Evolutionary conservation across 92 coral and sea anemone species (phyloP).

Genomic region (Actinernus sp.): DNA sequence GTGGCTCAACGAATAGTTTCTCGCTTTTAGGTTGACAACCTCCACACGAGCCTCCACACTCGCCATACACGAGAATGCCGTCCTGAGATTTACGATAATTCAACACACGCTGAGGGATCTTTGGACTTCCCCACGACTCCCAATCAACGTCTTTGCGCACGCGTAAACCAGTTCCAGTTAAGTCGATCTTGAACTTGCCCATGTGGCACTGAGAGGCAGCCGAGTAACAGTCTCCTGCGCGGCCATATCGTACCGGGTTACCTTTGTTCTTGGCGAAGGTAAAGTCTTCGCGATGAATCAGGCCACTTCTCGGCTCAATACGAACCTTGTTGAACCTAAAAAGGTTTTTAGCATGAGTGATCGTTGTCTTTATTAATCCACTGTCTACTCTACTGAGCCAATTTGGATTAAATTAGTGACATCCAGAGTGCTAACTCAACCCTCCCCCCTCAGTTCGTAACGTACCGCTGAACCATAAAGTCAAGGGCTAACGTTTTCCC

Average conservation of each 20-base stretch:
- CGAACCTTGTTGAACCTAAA: constrained; percentile 92
- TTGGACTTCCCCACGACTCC: constrained; percentile 98
- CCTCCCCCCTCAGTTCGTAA: no score
- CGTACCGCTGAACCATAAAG: no score
- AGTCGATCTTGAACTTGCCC: constrained; percentile 92
- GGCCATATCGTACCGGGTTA: constrained; percentile 92
- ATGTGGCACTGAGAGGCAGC: constrained; percentile 85
- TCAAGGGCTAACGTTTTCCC: no score
- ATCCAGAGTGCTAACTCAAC: no score
- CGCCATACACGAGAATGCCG: constrained; percentile 76
- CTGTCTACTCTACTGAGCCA: no score
- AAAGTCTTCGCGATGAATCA: constrained; percentile 90
- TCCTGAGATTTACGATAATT: constrained; percentile 86
- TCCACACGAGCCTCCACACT: constrained; percentile 99
- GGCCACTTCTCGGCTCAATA: constrained; percentile 78
- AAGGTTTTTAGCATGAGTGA: no score
- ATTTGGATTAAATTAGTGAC: no score
- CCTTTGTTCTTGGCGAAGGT: constrained; percentile 85
- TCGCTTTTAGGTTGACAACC: constrained; percentile 91
- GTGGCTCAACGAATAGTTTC: constrained; percentile 78
- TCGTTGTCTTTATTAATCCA: no score
- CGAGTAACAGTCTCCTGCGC: constrained; percentile 99
- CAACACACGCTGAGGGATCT: constrained; percentile 73
- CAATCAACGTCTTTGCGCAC: constrained; percentile 84
- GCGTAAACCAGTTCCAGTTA: constrained; percentile 93